These are phyloP conservation scores for Fratercula arctica DNA, from an alignment of 2,797 vertebrate genomes.

Conservation along the genomic window DNA sequence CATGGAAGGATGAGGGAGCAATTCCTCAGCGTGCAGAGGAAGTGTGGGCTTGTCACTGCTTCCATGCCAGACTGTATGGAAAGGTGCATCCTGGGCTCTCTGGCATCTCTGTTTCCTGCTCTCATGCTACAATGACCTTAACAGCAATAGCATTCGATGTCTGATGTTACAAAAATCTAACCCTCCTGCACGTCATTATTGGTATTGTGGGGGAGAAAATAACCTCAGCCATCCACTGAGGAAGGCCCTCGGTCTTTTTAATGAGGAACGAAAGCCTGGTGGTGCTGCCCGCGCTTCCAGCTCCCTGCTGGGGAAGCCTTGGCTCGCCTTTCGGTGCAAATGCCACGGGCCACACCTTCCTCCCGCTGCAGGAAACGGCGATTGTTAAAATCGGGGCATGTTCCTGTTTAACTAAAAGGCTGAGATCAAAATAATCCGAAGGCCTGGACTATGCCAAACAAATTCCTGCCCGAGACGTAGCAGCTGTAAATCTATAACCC, in stretches of 20 bases:
- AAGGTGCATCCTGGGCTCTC: not conserved
- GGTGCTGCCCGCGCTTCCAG: not conserved
- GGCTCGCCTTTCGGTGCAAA: constrained; percentile 40
- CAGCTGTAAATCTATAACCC: not conserved
- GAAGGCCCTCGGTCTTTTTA: not conserved
- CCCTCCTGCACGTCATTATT: not conserved
- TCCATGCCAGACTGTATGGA: not conserved
- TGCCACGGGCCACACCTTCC: constrained; percentile 66
- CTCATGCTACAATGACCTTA: not conserved
- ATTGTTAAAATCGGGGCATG: constrained; percentile 75
- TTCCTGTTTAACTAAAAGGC: constrained; percentile 72
- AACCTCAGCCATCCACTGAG: not conserved
- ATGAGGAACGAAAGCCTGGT: not conserved
- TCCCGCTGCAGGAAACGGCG: constrained; percentile 57
- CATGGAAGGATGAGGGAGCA: not conserved
- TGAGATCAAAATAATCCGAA: constrained; percentile 74
- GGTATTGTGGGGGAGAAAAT: not conserved
- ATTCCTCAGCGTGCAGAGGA: not conserved
- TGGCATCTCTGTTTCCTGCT: not conserved
- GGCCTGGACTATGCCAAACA: constrained; percentile 56
- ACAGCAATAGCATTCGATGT: accelerated
- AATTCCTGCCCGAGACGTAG: constrained; percentile 60
- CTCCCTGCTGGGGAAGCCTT: constrained; percentile 35
- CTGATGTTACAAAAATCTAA: not conserved
- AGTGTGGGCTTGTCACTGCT: not conserved